Evolutionary conservation across 2,888 invertebrate species (phyloP).

Genomic region (Synergus umbraculus): DNA sequence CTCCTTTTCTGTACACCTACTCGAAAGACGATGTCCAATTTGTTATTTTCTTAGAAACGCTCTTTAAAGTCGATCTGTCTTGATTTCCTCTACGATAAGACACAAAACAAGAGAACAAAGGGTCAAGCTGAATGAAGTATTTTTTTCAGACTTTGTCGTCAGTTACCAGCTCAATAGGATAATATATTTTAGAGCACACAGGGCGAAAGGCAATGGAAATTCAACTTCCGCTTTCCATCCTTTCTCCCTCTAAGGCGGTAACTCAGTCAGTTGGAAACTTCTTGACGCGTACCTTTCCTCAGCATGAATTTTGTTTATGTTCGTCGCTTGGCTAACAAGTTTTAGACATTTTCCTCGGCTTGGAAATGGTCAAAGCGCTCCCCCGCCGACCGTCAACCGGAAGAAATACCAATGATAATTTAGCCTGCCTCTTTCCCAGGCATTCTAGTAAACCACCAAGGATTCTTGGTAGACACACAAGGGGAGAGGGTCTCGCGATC

Average conservation of each 20-base stretch:
- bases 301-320: background rate
- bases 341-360: constrained; percentile 3
- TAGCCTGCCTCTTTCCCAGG: constrained; percentile 54
- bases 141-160: too few relatives aligned
- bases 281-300: background rate
- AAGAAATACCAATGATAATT: constrained; percentile 49
- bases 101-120: background rate
- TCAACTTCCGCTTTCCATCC: background rate
- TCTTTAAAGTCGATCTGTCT: background rate
- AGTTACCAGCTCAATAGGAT: too few relatives aligned
- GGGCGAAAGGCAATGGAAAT: background rate
- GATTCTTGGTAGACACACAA: constrained; percentile 44
- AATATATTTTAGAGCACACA: background rate
- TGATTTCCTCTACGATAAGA: background rate
- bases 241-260: background rate
- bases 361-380: constrained; percentile 26
- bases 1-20: too few relatives aligned
- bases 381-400: constrained; percentile 48
- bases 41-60: background rate
- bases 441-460: constrained; percentile 60
- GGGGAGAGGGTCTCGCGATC: constrained; percentile 58
- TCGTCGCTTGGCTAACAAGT: background rate
- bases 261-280: constrained; percentile 1
- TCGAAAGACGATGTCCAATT: background rate
- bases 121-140: too few relatives aligned